Percentiles rank a stretch among this genome's conserved stretches.
Evolutionary conservation across 2,113 vertebrate species (phyloP).

Genomic region (Anolis sagrei): DNA sequence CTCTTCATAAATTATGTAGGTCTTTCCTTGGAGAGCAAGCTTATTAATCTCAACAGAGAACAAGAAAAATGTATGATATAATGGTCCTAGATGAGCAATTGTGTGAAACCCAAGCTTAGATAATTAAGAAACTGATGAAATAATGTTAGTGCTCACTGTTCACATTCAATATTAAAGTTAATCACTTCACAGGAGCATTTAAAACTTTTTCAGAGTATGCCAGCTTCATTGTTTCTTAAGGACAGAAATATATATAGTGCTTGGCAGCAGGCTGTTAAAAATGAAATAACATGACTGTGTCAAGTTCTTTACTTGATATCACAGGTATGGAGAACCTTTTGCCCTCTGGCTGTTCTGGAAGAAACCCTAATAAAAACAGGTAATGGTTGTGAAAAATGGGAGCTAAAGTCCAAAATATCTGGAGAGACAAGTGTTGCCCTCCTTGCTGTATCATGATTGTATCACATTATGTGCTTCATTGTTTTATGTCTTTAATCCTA

Average conservation of each 20-base stretch:
- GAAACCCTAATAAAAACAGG: too few relatives aligned
- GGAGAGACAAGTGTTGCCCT: too few relatives aligned
- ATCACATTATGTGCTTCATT: too few relatives aligned
- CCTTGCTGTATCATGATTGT: too few relatives aligned
- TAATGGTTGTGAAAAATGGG: too few relatives aligned
- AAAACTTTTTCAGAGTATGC: neutral
- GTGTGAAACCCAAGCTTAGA: neutral
- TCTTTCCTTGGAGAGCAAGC: neutral
- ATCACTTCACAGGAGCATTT: neutral
- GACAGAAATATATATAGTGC: neutral
- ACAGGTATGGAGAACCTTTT: neutral
- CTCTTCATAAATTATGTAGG: conserved; percentile 18
- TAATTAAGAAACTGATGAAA: neutral
- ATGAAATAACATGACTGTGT: neutral
- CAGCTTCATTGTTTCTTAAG: neutral
- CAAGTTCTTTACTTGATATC: neutral
- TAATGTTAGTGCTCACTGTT: neutral
- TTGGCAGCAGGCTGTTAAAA: neutral
- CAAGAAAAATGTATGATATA: neutral
- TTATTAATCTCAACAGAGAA: neutral
- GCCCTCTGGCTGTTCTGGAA: too few relatives aligned
- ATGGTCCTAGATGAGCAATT: neutral
- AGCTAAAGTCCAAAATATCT: too few relatives aligned
- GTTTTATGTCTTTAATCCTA: neutral
- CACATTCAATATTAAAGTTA: neutral